Conservation (phyloP, 1,140 invertebrate genomes). For the Choristoneura fumiferana region DNA sequence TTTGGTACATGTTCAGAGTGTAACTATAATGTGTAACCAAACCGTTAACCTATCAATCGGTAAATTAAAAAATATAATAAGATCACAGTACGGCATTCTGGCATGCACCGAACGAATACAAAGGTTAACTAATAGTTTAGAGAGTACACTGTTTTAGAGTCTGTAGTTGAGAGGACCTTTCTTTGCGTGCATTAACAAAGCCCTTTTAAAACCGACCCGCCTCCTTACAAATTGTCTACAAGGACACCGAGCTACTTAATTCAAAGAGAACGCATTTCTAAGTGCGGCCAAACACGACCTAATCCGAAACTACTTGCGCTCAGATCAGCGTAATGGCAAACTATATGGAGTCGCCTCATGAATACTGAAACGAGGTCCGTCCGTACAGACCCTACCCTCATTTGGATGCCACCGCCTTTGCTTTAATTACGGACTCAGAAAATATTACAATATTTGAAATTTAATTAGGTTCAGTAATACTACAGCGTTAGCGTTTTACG, state of each 20-base stretch:
- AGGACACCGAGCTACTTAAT: slow-evolving; percentile 38
- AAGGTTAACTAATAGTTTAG: too few species aligned
- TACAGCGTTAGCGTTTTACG: too few species aligned
- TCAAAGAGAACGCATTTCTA: slow-evolving; percentile 41
- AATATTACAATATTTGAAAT: slow-evolving; percentile 9
- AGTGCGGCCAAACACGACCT: slow-evolving; percentile 38
- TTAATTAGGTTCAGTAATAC: neutral
- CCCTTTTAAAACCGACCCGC: neutral
- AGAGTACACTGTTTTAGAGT: too few species aligned
- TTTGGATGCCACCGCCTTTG: slow-evolving; percentile 24
- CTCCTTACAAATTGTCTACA: slow-evolving; percentile 32
- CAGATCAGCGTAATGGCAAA: slow-evolving; percentile 56
- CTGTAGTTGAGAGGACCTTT: too few species aligned
- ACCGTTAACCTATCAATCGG: too few species aligned
- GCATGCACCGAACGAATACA: too few species aligned
- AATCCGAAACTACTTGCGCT: slow-evolving; percentile 60
- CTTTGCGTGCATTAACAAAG: too few species aligned
- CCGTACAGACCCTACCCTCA: neutral
- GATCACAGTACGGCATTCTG: too few species aligned
- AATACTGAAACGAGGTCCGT: slow-evolving; percentile 48
- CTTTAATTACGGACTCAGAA: slow-evolving; percentile 31
- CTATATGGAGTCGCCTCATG: slow-evolving; percentile 47
- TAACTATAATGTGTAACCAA: too few species aligned
- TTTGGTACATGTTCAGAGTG: too few species aligned
- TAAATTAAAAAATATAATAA: too few species aligned